Base-by-base conservation (phyloP, 2,888 invertebrate species). In the Liopterus haemorrhoidalis region DNA sequence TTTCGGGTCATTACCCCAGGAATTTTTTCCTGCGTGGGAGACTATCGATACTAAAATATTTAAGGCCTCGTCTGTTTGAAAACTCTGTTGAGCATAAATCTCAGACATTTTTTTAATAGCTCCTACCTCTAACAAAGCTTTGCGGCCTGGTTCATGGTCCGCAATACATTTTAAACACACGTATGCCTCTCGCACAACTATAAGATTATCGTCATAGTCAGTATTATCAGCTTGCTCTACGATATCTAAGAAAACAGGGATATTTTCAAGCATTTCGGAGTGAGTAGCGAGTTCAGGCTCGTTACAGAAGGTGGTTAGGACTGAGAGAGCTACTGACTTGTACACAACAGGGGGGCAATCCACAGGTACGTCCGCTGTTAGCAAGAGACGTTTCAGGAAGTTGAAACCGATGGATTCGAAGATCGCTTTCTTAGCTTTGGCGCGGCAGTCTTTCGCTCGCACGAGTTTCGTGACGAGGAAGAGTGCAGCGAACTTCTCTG, bases 401-500 rank as follows among this genome's bases (percentile, higher is more conserved):
- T 82, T 79, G 57, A 89, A 85, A 15, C 93, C 93, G 57, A 94
- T 89, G 1, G 90, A 87, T 70, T 92, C 88, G 60, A 93, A 90
- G 2, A 94, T 72, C 21, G 83, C 75, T 59, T 81, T 82, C 63
- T 85, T 86, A 0, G 68, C 64, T n/a, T 77, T 72, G 6, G 81
- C 70, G 57, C 77, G 79, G 63, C 89, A 86, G 59, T 90, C 86
- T 61, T 85, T 85, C 52, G 82, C 82, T 66, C 88, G 87, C 25
- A 92, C 83, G 41, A 91, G 69, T 67, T 92, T 93, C 2, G 92
- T 91, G 40, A 92, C 89, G 83, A 92, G 85, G 65, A 92, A 90
- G 37, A 93, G 74, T 1, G 85, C 89, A 27, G 92, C 91, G 65
- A 93, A 90, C 65, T 89, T 91, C 67, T 92, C 91, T 1, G 90